Evolutionary conservation across 2,888 invertebrate species (phyloP).

Genomic region (Xanthostigma xanthostigma): DNA sequence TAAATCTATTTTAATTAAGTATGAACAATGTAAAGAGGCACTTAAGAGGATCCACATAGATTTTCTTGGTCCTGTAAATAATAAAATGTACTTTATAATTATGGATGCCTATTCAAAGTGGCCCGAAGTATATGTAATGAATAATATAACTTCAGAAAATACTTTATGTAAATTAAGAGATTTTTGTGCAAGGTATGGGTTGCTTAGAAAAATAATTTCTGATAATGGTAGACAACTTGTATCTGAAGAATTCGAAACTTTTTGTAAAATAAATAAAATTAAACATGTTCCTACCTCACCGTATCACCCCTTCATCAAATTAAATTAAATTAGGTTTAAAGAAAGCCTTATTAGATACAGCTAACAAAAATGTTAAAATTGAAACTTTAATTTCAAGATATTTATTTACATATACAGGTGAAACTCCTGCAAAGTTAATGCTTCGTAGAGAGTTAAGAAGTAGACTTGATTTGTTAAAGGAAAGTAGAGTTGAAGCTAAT

Average conservation of each 20-base stretch:
- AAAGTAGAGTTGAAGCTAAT: slow-evolving; percentile 3
- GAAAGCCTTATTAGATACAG: slow-evolving; percentile 7
- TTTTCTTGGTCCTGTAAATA: no score
- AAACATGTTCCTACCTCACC: slow-evolving; percentile 10
- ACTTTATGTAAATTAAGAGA: slow-evolving; percentile 7
- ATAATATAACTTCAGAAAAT: not conserved
- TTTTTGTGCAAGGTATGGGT: slow-evolving; percentile 10
- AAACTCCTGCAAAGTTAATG: slow-evolving; percentile 8
- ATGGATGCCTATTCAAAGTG: slow-evolving; percentile 8
- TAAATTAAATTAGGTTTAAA: slow-evolving; percentile 12
- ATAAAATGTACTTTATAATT: not conserved
- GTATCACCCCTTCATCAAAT: slow-evolving; percentile 11
- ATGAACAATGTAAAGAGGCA: no score
- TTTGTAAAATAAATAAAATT: slow-evolving; percentile 10
- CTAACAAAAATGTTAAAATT: slow-evolving; percentile 4
- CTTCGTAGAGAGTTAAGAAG: slow-evolving; percentile 7
- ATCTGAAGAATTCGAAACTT: slow-evolving; percentile 10
- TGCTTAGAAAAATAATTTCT: slow-evolving; percentile 10
- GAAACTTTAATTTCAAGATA: slow-evolving; percentile 6
- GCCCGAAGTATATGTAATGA: slow-evolving; percentile 5
- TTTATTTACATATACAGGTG: slow-evolving; percentile 12
- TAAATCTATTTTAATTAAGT: no score
- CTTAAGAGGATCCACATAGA: no score
- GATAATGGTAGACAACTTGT: slow-evolving; percentile 12
- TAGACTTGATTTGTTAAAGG: slow-evolving; percentile 2